Evolutionary conservation across 2,888 invertebrate species (phyloP).

Genomic region (Anagyrus pseudococci): DNA sequence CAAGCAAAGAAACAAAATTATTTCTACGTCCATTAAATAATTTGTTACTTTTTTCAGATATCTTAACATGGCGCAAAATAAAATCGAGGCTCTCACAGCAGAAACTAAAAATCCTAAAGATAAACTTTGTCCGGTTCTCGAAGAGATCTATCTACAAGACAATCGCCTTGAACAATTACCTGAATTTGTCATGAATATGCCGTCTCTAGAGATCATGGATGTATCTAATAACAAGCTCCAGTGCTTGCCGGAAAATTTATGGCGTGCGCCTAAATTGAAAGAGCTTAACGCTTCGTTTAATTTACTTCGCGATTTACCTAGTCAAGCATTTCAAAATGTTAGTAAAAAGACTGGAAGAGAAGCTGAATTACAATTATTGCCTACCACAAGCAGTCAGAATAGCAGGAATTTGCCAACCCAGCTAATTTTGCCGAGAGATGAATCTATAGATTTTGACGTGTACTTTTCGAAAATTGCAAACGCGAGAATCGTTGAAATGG

Average conservation of each 20-base stretch:
- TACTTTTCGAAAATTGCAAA: constrained; percentile 59
- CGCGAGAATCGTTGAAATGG: constrained; percentile 66
- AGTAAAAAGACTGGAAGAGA: constrained; percentile 46
- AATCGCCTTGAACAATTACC: constrained; percentile 86
- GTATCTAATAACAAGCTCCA: constrained; percentile 94
- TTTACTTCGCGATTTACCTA: constrained; percentile 78
- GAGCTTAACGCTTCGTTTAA: constrained; percentile 92
- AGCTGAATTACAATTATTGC: constrained; percentile 40
- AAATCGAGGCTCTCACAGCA: constrained; percentile 74
- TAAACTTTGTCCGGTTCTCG: constrained; percentile 80
- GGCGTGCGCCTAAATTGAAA: constrained; percentile 84
- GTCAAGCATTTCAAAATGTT: constrained; percentile 54
- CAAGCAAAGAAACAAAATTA: too few relatives aligned
- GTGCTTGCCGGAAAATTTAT: constrained; percentile 81
- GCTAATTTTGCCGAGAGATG: constrained; percentile 52
- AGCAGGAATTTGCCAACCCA: constrained; percentile 51
- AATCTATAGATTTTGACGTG: constrained; percentile 55
- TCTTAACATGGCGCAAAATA: constrained; percentile 89
- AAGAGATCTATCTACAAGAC: constrained; percentile 90
- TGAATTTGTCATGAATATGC: constrained; percentile 80
- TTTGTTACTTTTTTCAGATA: constrained; percentile 60
- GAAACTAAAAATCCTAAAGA: constrained; percentile 57
- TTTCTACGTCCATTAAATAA: background rate
- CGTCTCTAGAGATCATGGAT: constrained; percentile 81
- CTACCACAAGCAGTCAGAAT: constrained; percentile 50